A percentile compares a stretch with the other conserved stretches of the same genome.
Conservation (phyloP, 2,888 invertebrate genomes). For the Rotaria socialis region DNA sequence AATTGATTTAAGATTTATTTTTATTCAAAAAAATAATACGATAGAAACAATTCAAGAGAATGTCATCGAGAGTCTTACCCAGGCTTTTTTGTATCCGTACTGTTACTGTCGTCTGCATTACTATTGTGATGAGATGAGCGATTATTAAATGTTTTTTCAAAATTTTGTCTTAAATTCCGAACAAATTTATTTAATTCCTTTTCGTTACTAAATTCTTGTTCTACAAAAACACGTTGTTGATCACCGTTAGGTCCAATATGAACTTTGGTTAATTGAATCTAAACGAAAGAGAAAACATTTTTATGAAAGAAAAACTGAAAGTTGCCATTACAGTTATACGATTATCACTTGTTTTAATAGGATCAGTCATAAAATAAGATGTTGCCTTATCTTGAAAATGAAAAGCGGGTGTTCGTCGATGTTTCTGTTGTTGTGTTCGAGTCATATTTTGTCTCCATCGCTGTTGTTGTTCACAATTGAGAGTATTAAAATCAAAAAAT, state of each 20-base stretch:
- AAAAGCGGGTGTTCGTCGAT: neutral
- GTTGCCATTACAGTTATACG: neutral
- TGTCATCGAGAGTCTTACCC: constrained; percentile 1
- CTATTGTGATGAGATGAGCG: neutral
- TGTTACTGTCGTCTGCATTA: neutral
- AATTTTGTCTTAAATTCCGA: constrained; percentile 42
- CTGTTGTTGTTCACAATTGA: neutral
- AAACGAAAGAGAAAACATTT: neutral
- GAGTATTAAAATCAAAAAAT: neutral
- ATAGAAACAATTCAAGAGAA: no score
- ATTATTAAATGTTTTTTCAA: constrained; percentile 40
- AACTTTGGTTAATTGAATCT: constrained; percentile 45
- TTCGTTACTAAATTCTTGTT: constrained; percentile 46
- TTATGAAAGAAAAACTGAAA: neutral
- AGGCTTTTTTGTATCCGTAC: neutral
- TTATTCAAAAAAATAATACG: no score
- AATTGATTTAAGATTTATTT: no score
- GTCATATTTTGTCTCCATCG: neutral
- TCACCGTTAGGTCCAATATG: constrained; percentile 45
- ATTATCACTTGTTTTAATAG: neutral
- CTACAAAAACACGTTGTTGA: constrained; percentile 45
- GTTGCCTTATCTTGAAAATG: neutral
- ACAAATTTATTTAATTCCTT: constrained; percentile 43
- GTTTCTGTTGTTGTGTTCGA: neutral
- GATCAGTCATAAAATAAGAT: constrained; percentile 24